A percentile compares a stretch with the other conserved stretches of the same genome.
Evolutionary conservation across 2,888 invertebrate species (phyloP).

Genomic region (Chromoteleia sp.): DNA sequence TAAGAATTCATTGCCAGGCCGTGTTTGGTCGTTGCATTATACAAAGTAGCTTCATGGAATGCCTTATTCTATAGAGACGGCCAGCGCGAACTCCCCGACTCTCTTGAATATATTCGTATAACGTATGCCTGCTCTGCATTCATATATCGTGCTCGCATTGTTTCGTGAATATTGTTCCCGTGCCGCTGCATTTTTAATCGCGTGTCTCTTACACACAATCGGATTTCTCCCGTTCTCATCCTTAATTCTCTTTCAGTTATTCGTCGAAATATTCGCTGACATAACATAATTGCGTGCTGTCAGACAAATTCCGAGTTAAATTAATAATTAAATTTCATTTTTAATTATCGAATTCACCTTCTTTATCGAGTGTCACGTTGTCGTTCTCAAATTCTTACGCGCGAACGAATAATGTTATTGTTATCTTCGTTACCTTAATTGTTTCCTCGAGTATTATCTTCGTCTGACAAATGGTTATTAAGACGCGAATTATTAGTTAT

Average conservation of each 20-base stretch:
- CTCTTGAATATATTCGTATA: conserved; percentile 49
- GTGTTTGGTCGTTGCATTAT: conserved; percentile 57
- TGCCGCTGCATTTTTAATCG: conserved; percentile 74
- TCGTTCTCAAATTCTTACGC: background rate
- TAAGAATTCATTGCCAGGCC: conserved; percentile 34
- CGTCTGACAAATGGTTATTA: no score
- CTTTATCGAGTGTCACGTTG: background rate
- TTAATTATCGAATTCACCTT: conserved; percentile 7
- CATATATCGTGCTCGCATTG: conserved; percentile 73
- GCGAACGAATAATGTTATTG: no score
- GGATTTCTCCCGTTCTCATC: conserved; percentile 43
- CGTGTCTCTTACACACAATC: conserved; percentile 58
- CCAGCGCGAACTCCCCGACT: conserved; percentile 19
- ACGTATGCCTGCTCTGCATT: conserved; percentile 53
- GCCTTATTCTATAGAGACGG: conserved; percentile 44
- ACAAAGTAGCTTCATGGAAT: conserved; percentile 57
- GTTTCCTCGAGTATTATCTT: no score
- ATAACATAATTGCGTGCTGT: conserved; percentile 32
- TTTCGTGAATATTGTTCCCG: conserved; percentile 68
- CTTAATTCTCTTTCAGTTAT: conserved; percentile 47
- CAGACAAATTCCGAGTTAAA: conserved; percentile 18
- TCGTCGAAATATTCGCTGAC: conserved; percentile 32
- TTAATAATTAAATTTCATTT: conserved; percentile 16
- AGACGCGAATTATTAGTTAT: no score
- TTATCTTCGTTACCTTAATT: no score